These are phyloP conservation scores for Drosophila lowei DNA, from an alignment of 1,140 invertebrate genomes.

Conservation along the genomic window DNA sequence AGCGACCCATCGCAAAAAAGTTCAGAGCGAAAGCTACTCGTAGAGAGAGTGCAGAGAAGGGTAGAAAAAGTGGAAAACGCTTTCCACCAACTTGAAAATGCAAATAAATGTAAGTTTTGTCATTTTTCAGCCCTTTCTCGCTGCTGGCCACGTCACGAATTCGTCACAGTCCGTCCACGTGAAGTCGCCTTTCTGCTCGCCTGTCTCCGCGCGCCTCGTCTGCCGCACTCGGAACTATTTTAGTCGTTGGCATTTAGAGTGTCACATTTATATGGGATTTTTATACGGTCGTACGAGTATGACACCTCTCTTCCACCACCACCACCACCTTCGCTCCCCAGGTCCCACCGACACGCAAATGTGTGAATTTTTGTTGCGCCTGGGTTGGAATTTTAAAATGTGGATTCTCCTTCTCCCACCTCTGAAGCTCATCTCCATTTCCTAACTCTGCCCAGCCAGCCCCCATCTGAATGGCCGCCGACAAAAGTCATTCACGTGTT, in stretches of 20 bases:
- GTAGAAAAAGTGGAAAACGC: slow-evolving; percentile 15
- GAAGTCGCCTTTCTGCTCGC: slow-evolving; percentile 26
- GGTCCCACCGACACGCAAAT: slow-evolving; percentile 35
- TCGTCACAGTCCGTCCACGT: slow-evolving; percentile 66
- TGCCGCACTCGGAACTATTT: slow-evolving; percentile 65
- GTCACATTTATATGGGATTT: slow-evolving; percentile 80
- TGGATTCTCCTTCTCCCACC: not conserved
- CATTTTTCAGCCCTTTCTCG: slow-evolving; percentile 46
- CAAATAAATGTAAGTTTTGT: slow-evolving; percentile 78
- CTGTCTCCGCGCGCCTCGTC: not conserved
- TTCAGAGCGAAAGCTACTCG: not conserved
- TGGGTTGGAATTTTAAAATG: slow-evolving; percentile 63
- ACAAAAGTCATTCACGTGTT: slow-evolving; percentile 75
- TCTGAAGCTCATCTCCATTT: slow-evolving; percentile 29
- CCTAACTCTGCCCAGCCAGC: slow-evolving; percentile 7
- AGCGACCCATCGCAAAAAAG: slow-evolving; percentile 31
- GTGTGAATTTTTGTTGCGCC: slow-evolving; percentile 60
- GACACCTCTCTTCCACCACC: not conserved
- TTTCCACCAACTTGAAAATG: slow-evolving; percentile 72
- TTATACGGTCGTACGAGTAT: slow-evolving; percentile 56
- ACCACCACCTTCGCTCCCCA: not conserved
- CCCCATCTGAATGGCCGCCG: slow-evolving; percentile 30
- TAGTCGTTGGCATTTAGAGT: slow-evolving; percentile 80
- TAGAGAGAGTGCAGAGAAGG: not conserved
- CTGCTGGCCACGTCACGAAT: slow-evolving; percentile 66